These are phyloP conservation scores for Pterostichus madidus DNA, from an alignment of 2,888 invertebrate species.

Conservation along the genomic window DNA sequence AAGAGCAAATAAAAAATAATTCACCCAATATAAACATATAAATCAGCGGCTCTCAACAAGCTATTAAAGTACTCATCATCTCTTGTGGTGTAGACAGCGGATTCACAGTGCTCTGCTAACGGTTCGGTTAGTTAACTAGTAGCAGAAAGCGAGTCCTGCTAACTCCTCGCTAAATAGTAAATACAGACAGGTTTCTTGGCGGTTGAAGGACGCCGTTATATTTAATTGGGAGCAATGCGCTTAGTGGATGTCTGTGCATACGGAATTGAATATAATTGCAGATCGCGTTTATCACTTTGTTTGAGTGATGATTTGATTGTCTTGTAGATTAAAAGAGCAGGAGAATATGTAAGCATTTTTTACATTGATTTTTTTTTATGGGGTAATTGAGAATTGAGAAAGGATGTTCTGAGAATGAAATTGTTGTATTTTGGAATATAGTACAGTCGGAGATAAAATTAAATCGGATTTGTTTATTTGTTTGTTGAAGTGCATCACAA, in stretches of 20 bases:
- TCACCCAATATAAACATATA: constrained; percentile 17
- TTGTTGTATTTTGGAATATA: too few relatives aligned
- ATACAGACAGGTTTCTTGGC: constrained; percentile 33
- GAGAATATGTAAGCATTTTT: too few relatives aligned
- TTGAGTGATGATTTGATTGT: neutral
- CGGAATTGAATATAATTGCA: constrained; percentile 45
- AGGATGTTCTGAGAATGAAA: too few relatives aligned
- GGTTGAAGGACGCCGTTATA: constrained; percentile 38
- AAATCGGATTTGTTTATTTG: too few relatives aligned
- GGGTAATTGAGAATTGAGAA: too few relatives aligned
- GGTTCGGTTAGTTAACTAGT: neutral
- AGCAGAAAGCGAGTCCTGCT: constrained; percentile 1
- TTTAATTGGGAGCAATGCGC: constrained; percentile 47
- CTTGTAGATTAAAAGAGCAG: neutral
- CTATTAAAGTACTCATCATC: constrained; percentile 9
- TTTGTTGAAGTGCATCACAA: too few relatives aligned
- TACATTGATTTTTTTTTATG: too few relatives aligned
- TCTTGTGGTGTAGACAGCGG: neutral
- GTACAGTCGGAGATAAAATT: too few relatives aligned
- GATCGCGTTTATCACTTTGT: neutral
- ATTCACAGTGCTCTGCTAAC: constrained; percentile 18
- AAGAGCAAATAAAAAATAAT: constrained; percentile 46
- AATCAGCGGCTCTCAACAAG: constrained; percentile 36
- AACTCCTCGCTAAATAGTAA: constrained; percentile 37
- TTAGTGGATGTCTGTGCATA: constrained; percentile 24